Percentiles rank a stretch among this genome's conserved stretches.
Evolutionary conservation across 1,140 invertebrate species (phyloP).

Genomic region (Notospermus geniculatus): DNA sequence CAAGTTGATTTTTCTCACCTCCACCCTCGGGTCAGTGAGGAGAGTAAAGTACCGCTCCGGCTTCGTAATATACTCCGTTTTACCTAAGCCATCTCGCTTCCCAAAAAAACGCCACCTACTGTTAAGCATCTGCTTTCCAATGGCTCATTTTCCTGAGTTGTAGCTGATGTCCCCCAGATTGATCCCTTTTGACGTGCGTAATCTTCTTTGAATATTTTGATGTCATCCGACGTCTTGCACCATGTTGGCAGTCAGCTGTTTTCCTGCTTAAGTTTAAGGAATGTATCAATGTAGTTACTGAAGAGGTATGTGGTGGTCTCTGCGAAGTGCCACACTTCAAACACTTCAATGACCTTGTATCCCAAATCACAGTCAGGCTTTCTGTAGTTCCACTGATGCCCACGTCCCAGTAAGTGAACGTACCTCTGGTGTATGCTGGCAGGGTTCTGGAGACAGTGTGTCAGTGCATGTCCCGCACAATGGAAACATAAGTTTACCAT

Average conservation of each 20-base stretch:
- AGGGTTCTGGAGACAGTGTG: constrained; percentile 14
- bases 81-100: constrained; percentile 14
- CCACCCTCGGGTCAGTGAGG: constrained; percentile 27
- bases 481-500: neutral
- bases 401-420: constrained; percentile 48
- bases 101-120: constrained; percentile 36
- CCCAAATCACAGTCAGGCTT: constrained; percentile 44
- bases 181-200: constrained; percentile 49
- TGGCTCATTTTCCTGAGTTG: constrained; percentile 40
- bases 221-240: constrained; percentile 16
- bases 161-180: constrained; percentile 40
- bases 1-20: constrained; percentile 23
- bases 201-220: constrained; percentile 37
- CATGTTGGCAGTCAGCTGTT: constrained; percentile 23
- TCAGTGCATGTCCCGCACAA: constrained; percentile 23
- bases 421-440: constrained; percentile 21
- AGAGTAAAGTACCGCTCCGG: constrained; percentile 35
- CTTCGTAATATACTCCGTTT: constrained; percentile 33
- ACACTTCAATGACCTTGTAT: constrained; percentile 46
- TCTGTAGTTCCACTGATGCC: constrained; percentile 47
- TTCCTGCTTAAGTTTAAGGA: constrained; percentile 34
- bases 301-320: constrained; percentile 31
- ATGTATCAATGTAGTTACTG: constrained; percentile 27
- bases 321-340: constrained; percentile 46
- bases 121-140: constrained; percentile 36